Base-by-base conservation (phyloP, 2,888 invertebrate species). In the Colletes collaris region DNA sequence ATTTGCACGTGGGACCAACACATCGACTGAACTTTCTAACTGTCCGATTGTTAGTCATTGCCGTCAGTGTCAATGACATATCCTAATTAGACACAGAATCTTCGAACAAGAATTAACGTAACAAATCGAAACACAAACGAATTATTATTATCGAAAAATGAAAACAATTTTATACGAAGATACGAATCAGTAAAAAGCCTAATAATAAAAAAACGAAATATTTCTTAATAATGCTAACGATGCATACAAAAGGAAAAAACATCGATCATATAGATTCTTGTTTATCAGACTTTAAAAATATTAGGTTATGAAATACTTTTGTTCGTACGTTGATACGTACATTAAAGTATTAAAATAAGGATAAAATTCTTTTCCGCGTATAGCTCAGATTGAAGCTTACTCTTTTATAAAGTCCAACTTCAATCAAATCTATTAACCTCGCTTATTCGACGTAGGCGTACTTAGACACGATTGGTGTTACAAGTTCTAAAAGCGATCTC, bases 1-100 rank as follows among this genome's bases (percentile, higher is more conserved):
- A 63, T 87, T 90, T 77, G 69, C 50, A 49, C 68, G 67, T 13
- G 68, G 72, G 63, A 64, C 78, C 67, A 74, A 74, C 70, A 49
- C 73, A 66, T 60, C 65, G 44, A 52, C 64, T 74, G 66, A 75
- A 79, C 79, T 81, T 83, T 84, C 74, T 76, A 81, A 10, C 58
- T 59, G 55, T 5, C 19, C 40, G 3, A 69, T 66, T 85, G 50
- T 66, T 46, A 66, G 67, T 19, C 19, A 49, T 16, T 19, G 3
- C 27, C 11, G 44, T 58, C 49, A 50, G 7, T 64, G 53, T 53
- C 35, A 59, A 44, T 44, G 40, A 50, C 8, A 59, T n/a, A 50
- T 1, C 7, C 37, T 37, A 77, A 63, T 68, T 62, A 68, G 3
- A 52, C 37, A 53, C 3, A 44, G 0, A 5, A 8, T 55, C 16